Evolutionary conservation across 2,888 invertebrate species (phyloP).

Genomic region (Deladenus siricidicola): DNA sequence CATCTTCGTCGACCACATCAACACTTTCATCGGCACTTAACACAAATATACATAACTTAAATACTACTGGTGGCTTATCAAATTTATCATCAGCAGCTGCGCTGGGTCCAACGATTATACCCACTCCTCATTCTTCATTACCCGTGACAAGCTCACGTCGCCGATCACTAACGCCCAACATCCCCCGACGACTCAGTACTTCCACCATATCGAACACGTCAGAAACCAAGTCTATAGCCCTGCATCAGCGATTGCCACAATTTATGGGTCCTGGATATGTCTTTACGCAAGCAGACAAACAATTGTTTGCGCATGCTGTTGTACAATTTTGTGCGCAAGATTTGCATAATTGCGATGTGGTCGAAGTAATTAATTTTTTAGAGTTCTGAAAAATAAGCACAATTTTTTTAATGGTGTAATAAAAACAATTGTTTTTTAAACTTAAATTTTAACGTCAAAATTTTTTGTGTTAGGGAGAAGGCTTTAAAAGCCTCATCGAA

Average conservation of each 20-base stretch:
- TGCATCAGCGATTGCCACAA: neutral
- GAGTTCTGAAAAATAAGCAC: too few species aligned
- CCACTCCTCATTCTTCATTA: too few species aligned
- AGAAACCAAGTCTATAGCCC: neutral
- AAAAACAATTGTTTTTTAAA: neutral
- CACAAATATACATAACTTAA: too few species aligned
- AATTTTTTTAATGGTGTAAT: too few species aligned
- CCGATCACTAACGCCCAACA: neutral
- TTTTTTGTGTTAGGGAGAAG: conserved; percentile 21
- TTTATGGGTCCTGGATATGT: conserved; percentile 19
- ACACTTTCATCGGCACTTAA: too few species aligned
- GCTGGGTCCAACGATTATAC: too few species aligned
- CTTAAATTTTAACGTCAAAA: neutral
- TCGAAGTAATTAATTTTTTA: conserved; percentile 16
- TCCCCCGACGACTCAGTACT: neutral
- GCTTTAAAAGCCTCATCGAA: conserved; percentile 28
- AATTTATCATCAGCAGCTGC: too few species aligned
- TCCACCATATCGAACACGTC: neutral
- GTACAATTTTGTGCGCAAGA: conserved; percentile 33
- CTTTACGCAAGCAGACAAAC: conserved; percentile 24
- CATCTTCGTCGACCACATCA: too few species aligned
- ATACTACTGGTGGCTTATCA: too few species aligned
- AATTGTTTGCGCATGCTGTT: conserved; percentile 29
- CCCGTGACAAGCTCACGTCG: too few species aligned
- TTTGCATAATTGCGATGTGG: conserved; percentile 28